Percentiles rank a stretch among this genome's conserved stretches.
phyloP scores from a whole-genome alignment of 2,113 vertebrate genomes.

The Nibea albiflora region DNA sequence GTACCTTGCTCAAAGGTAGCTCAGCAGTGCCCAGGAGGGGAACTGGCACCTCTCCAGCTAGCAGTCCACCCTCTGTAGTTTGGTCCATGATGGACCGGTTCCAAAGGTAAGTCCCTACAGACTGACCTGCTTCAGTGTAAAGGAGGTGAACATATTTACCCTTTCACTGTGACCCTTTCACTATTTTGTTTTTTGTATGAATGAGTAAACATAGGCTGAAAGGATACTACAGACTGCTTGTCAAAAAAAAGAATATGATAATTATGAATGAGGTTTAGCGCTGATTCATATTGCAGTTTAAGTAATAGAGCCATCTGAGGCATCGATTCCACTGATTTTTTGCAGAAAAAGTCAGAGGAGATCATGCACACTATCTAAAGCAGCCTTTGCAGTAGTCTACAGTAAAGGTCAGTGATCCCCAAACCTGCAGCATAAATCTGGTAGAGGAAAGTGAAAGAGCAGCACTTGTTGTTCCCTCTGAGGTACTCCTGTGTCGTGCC shows the following conservation, averaged over 20 bases:
- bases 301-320: neutral
- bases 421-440: slow-evolving; percentile 9
- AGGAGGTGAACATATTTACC: neutral
- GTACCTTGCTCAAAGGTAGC: no score
- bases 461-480: slow-evolving; percentile 15
- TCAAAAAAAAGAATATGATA: no score
- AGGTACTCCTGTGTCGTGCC: slow-evolving; percentile 6
- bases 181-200: no score
- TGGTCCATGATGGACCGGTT: no score
- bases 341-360: neutral
- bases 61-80: no score
- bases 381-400: slow-evolving; percentile 10
- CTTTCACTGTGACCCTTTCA: slow-evolving; percentile 1
- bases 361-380: neutral
- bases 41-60: no score
- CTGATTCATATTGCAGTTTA: neutral
- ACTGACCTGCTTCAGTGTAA: no score
- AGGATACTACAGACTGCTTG: neutral
- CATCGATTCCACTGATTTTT: neutral
- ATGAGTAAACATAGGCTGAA: neutral
- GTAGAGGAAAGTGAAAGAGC: slow-evolving; percentile 17
- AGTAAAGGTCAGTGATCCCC: slow-evolving; percentile 20
- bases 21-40: no score
- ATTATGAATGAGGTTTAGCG: no score
- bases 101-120: no score